Evolutionary conservation across 2,888 invertebrate genomes (phyloP).

Genomic region (Epistrophe grossulariae): DNA sequence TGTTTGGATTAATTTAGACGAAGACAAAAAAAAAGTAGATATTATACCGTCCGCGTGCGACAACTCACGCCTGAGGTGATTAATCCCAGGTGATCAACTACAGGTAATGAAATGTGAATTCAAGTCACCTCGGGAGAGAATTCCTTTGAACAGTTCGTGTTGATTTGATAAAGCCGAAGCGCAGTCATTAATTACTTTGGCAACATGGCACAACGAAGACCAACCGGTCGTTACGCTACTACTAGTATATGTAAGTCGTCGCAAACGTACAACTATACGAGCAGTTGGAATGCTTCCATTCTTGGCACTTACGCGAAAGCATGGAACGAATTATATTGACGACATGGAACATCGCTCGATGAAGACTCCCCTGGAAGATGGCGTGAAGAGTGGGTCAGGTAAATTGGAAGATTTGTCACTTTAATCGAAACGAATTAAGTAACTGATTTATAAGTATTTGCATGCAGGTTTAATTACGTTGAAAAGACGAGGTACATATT

Average conservation of each 20-base stretch:
- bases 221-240: slow-evolving; percentile 30
- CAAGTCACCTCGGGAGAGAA: slow-evolving; percentile 18
- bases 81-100: slow-evolving; percentile 49
- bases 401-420: slow-evolving; percentile 70
- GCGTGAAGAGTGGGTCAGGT: slow-evolving; percentile 66
- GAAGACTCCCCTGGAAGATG: slow-evolving; percentile 55
- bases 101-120: slow-evolving; percentile 49
- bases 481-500: slow-evolving; percentile 16
- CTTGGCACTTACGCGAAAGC: slow-evolving; percentile 43
- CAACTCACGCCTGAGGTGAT: slow-evolving; percentile 50
- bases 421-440: slow-evolving; percentile 66
- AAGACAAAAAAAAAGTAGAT: background rate
- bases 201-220: background rate
- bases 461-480: slow-evolving; percentile 24
- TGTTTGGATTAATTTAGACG: slow-evolving; percentile 10
- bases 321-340: slow-evolving; percentile 8
- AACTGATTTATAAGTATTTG: slow-evolving; percentile 66
- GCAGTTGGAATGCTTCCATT: slow-evolving; percentile 55
- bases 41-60: background rate
- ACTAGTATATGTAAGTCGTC: too few relatives aligned
- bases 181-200: slow-evolving; percentile 47
- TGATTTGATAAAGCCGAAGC: slow-evolving; percentile 52
- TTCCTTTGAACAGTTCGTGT: slow-evolving; percentile 36
- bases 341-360: slow-evolving; percentile 23
- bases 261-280: slow-evolving; percentile 2